A percentile compares a stretch with the other conserved stretches of the same genome.
Conservation (phyloP, 2,888 invertebrate genomes). For the Melipona beecheii region DNA sequence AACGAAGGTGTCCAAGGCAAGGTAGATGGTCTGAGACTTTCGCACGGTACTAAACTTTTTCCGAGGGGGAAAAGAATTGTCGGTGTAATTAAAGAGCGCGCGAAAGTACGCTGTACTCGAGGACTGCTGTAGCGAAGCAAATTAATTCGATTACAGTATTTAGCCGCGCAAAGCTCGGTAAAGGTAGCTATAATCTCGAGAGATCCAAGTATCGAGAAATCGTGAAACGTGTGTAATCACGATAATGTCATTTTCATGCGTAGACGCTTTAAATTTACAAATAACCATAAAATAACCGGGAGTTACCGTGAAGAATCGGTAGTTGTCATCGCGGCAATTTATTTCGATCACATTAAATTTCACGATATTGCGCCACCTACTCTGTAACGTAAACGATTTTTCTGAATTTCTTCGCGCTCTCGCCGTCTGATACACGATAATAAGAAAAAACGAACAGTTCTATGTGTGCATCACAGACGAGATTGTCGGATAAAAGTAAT, state of each 20-base stretch:
- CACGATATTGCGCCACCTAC: background rate
- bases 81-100: background rate
- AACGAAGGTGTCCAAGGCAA: background rate
- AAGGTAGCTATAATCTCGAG: background rate
- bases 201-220: background rate
- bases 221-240: background rate
- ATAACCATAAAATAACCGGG: too few species aligned
- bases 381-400: slow-evolving; percentile 8
- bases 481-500: too few species aligned
- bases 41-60: background rate
- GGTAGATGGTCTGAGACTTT: background rate
- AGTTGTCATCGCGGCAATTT: background rate
- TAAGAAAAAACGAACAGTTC: background rate
- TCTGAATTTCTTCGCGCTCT: background rate
- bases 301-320: background rate
- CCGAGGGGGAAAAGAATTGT: background rate
- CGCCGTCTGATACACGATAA: background rate
- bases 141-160: background rate
- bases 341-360: background rate
- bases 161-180: background rate
- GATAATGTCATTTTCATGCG: background rate
- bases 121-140: background rate
- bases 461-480: background rate
- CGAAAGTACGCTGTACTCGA: background rate
- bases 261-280: background rate